Base-by-base conservation (phyloP, 1,140 invertebrate species). In the Amyelois transitella region DNA sequence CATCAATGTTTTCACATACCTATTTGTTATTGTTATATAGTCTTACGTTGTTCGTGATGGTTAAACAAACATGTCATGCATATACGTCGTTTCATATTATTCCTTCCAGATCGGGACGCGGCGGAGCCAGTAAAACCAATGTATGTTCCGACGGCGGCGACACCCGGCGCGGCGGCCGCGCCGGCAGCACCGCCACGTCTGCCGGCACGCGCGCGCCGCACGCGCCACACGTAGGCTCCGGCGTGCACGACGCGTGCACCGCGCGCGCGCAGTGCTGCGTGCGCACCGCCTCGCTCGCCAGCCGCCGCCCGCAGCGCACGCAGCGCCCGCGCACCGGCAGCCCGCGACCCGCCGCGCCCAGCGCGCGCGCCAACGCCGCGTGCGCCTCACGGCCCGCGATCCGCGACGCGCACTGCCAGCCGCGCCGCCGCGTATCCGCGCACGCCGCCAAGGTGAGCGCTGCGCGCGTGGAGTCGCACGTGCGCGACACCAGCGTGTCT, bases 41-140 rank as follows among this genome's bases (percentile, higher is more conserved):
- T n/a, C 32, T 8, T 10, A 38, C 12, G 32, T 14, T 0, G 17
- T 14, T 14, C 8, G n/a, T 38, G 7, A 38, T 3, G 22, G 22
- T 24, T 24, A 8, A 8, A 24, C 4, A 24, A 8, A 24, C 3
- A 8, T 5, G 22, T 3, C 22, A 32, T 10, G 7, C 32, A 2
- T 38, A 14, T 10, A 38, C 6, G 32, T 38, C 5, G 25, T 6
- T 2, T 38, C 32, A 78, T 6, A 77, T 81, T 18, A 80, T 53
- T 2, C 86, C 86, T 59, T 88, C 83, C 6, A 88, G 64, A 64
- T 88, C 86, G 1, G 82, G 83, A 32, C 83, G 62, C 4, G 86
- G 83, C 6, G 86, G 86, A 0, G 83, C 81, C 2, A 74, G 70
- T 6, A 88, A 67, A 2, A 55, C 51, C 0, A 88, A 58, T 0